Base-by-base conservation (phyloP, 53 echinoderm and acorn worm genomes). In the Glandiceps talaboti region DNA sequence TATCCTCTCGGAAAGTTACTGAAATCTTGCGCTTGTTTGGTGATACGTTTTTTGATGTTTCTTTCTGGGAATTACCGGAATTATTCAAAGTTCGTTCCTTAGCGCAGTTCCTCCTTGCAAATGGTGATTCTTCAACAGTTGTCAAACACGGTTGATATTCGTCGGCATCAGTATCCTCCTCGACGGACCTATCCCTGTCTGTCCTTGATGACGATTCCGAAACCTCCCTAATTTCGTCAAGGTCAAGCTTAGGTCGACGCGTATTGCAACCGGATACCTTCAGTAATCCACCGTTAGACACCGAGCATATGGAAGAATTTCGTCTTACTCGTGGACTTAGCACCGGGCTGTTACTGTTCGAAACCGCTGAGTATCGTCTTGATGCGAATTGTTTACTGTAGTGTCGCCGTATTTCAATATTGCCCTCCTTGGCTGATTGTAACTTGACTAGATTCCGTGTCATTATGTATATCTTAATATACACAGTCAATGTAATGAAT, bases 401-500 rank as follows among this genome's bases (percentile, higher is more conserved):
- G 64, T 45, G 64, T 20, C 64, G 64, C 64, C 64, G 6, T 45
- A 45, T 45, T 45, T 45, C 64, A 12, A 45, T 45, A 45, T 45
- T 45, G 64, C 64, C 64, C 20, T 45, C 64, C 64, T 45, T 45
- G 6, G 64, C 64, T 0, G 94, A 89, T 88, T 94, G 89, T 20
- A 87, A 79, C 28, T 83, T 87, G 32, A 92, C 91, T 29, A 94
- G 85, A 31, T 82, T 89, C 14, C 94, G 81, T 31, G 94, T 94
- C 30, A 94, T 76, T 80, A 91, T 83, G 77, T 94, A 94, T 73
- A 94, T 94, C 33, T 87, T 87, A 30, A 85, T 88, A 72, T 94
- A 94, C 45, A 94, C 76, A 29, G 91, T 92, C 27, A 94, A 86
- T 73, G 91, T 94, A 25, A 94, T 85, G 0, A 94, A 73, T 26